Evolutionary conservation across 2,797 vertebrate species (phyloP).

Genomic region (Pseudotriccus pelzelni): DNA sequence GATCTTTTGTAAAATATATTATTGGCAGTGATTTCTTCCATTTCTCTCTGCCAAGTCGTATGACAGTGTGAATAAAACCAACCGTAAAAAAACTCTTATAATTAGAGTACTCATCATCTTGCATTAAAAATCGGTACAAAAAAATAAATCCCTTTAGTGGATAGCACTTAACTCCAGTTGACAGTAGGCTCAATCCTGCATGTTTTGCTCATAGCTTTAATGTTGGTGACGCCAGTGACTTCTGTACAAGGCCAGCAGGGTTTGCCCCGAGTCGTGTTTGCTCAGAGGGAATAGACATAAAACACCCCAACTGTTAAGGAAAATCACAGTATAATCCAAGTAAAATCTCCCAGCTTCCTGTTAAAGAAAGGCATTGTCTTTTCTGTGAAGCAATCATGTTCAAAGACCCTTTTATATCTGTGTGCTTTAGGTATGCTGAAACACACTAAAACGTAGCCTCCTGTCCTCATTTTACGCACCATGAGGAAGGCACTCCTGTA

Average conservation of each 20-base stretch:
- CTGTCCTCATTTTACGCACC: neutral
- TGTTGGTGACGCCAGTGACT: neutral
- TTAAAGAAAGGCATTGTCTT: neutral
- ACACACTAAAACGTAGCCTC: neutral
- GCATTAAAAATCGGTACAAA: constrained; percentile 35
- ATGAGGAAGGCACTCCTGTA: neutral
- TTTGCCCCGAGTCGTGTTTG: neutral
- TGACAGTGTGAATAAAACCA: constrained; percentile 41
- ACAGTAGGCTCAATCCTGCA: neutral
- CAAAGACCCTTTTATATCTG: neutral
- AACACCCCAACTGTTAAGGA: neutral
- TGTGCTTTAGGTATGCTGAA: neutral
- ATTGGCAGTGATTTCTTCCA: constrained; percentile 7
- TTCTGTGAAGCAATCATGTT: neutral
- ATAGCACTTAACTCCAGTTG: neutral
- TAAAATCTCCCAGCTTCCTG: neutral
- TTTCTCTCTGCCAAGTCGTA: constrained; percentile 45
- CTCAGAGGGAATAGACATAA: neutral
- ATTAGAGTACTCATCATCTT: constrained; percentile 16
- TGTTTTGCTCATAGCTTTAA: neutral
- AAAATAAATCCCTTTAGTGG: constrained; percentile 1
- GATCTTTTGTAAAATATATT: constrained; percentile 39
- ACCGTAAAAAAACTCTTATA: constrained; percentile 6
- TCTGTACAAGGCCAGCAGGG: neutral
- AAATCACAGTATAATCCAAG: neutral